Evolutionary conservation across 2,113 vertebrate genomes (phyloP), one percentile per base, ranked within the genome.

Genomic region (Brachyhypopomus gauderio): DNA sequence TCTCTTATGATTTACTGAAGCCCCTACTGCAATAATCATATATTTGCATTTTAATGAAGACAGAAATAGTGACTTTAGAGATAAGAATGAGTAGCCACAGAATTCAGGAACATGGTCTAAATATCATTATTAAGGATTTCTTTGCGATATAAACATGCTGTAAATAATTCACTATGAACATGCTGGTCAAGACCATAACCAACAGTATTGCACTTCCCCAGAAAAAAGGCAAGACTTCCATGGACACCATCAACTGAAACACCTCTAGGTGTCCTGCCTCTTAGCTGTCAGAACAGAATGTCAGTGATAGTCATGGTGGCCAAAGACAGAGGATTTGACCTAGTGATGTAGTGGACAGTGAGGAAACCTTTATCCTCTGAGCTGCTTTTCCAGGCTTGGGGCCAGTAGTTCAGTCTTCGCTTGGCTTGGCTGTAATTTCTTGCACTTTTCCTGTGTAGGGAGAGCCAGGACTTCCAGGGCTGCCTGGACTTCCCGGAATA

Each of bases 381-480:
- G 78, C 74, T 84, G 77, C 73, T 79, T 86, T 81, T 83, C 83
- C 83, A 83, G 78, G 84, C 81, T 84, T 71, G 69, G 7, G 14
- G 62, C 81, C 59, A 87, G 82, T 82, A 84, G 83, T 88, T 23
- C 83, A 87, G 87, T 91, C 89, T 89, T 87, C 86, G 92, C 89
- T 90, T 88, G 87, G 89, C 90, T 92, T 88, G 90, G 91, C 95
- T 96, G 90, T 97, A 98, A 97, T 95, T 74, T 94, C 92, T 92
- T 96, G 90, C 94, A 94, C 95, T 98, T 96, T 97, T 97, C 94
- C 94, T 94, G 55, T 95, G 85, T 95, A 98, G 97, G 98, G 98
- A 95, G 98, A 99, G 95, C 96, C 98, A 96, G 98, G 98, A 93
- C 97, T 98, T 91, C 98, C 98, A 94, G 98, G 98, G 93, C 96